Percentiles rank a stretch among this genome's conserved stretches.
These are phyloP conservation scores for Campoletis sonorensis DNA, from an alignment of 1,140 invertebrate species.

Conservation along the genomic window DNA sequence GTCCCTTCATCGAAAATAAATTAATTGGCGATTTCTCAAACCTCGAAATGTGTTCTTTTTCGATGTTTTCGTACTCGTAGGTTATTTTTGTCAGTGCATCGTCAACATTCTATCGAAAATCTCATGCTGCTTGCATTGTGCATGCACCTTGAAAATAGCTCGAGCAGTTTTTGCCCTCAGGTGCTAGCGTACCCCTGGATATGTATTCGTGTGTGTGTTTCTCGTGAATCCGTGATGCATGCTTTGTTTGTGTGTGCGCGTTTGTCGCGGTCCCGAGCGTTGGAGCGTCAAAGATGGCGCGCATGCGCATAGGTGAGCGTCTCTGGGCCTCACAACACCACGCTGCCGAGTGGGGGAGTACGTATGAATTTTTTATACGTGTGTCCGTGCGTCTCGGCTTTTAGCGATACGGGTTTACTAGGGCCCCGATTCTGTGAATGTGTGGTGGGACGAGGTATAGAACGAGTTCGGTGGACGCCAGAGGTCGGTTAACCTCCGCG, in stretches of 20 bases:
- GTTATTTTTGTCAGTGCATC: too few relatives aligned
- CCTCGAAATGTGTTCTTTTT: too few relatives aligned
- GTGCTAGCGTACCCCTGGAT: slow-evolving; percentile 16
- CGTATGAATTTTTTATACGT: too few relatives aligned
- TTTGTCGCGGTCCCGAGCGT: not conserved
- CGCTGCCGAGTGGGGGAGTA: not conserved
- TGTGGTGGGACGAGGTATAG: not conserved
- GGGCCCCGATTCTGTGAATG: not conserved
- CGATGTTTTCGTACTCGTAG: not conserved
- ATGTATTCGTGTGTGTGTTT: not conserved
- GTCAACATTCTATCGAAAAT: not conserved
- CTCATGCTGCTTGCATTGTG: not conserved
- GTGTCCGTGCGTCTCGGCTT: not conserved
- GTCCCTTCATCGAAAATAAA: too few relatives aligned
- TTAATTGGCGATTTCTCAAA: too few relatives aligned
- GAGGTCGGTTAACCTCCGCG: too few relatives aligned
- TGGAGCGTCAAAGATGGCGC: slow-evolving; percentile 1
- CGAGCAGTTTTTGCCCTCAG: slow-evolving; percentile 45
- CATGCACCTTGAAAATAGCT: not conserved
- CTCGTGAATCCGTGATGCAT: not conserved
- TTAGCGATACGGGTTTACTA: too few relatives aligned
- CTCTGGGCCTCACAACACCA: not conserved
- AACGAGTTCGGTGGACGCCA: too few relatives aligned
- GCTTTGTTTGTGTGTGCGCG: not conserved
- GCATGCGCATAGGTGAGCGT: slow-evolving; percentile 32